A percentile compares a stretch with the other conserved stretches of the same genome.
Evolutionary conservation across 2,888 invertebrate genomes (phyloP).

Genomic region (Globia sparganii): DNA sequence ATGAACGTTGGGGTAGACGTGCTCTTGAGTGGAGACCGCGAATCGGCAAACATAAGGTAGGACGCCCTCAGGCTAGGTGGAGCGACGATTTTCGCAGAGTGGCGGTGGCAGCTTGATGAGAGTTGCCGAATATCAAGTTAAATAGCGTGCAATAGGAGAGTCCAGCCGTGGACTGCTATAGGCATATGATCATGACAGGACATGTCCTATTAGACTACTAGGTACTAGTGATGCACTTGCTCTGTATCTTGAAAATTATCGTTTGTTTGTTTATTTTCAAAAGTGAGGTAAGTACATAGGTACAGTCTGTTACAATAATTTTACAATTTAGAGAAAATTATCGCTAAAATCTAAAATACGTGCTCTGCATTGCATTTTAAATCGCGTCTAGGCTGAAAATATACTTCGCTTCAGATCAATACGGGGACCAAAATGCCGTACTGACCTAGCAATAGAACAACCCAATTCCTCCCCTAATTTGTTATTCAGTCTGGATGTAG

Average conservation of each 20-base stretch:
- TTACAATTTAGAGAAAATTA: too few relatives aligned
- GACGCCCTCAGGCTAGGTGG: not conserved
- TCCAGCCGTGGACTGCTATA: not conserved
- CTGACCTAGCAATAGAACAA: slow-evolving; percentile 54
- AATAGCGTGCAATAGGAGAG: too few relatives aligned
- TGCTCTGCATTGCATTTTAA: slow-evolving; percentile 34
- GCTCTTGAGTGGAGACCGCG: not conserved
- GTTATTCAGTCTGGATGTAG: slow-evolving; percentile 24
- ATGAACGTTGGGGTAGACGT: not conserved
- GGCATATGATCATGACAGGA: not conserved
- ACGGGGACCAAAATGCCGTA: slow-evolving; percentile 49
- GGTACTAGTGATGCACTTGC: not conserved
- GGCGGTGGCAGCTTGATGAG: not conserved
- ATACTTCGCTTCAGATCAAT: slow-evolving; percentile 53
- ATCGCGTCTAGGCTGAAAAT: slow-evolving; percentile 43
- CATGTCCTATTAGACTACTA: not conserved
- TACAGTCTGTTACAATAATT: too few relatives aligned
- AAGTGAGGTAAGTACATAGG: too few relatives aligned
- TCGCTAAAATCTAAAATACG: slow-evolving; percentile 13
- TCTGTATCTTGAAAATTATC: not conserved
- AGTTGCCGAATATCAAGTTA: not conserved
- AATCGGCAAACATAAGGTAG: not conserved
- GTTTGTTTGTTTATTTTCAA: too few relatives aligned
- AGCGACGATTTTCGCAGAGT: not conserved
- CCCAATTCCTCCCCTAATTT: slow-evolving; percentile 34